Base-by-base conservation (phyloP, 2,797 vertebrate genomes). In the Dromococcyx pavoninus region DNA sequence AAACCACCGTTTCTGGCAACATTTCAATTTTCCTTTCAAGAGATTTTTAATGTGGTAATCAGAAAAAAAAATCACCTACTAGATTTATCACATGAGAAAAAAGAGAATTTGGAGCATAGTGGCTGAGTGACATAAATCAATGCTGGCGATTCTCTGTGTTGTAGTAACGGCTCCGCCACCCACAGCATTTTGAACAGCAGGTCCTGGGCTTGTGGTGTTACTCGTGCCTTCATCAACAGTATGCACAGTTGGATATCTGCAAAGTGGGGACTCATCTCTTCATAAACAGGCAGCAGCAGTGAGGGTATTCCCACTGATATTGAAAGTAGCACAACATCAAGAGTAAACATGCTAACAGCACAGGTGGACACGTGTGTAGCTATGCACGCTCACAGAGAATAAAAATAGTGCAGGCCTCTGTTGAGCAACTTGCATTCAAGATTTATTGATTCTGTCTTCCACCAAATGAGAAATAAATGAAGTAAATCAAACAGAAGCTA, bases 401-500 rank as follows among this genome's bases (percentile, higher is more conserved):
- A 77, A 74, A 86, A 91, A 43, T 6, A 77, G 69, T 7, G 10
- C 65, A 88, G 65, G 30, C 41, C 81, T 85, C 89, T 5, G 6
- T 16, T 43, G 50, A 89, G 79, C 50, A 80, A 92, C 41, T 50
- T 74, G 37, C 80, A 77, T 78, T 88, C 50, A 83, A 80, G 87
- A 91, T 83, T 77, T 94, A 95, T 96, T 89, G 89, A 93, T 94
- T 88, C 70, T 50, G 50, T 74, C 78, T 92, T 61, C 50, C 75
- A 92, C 75, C 54, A 88, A 92, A 93, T 66, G 61, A 91, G 87
- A 89, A 89, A 91, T 87, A 94, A 95, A 89, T 76, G 87, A 82
- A 95, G 94, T 67, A 87, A 89, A 94, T 91, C 94, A 91, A 88
- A 85, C 64, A 89, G 72, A 91, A 93, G 92, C 69, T 89, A 88